phyloP scores from a whole-genome alignment of 2,888 invertebrate species.

The Arctia plantaginis region DNA sequence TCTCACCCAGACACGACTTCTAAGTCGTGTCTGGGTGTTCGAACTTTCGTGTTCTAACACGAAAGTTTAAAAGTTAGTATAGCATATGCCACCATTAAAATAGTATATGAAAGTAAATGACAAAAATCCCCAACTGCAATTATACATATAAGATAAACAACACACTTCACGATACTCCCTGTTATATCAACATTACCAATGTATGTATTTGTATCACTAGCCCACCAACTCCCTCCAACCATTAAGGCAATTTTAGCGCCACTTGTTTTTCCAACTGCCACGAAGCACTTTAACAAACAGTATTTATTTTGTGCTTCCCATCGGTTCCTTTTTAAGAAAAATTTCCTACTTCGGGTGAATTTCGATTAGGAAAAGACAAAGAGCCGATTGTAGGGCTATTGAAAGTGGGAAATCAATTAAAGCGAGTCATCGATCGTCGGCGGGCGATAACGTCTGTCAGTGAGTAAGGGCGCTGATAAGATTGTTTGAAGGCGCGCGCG shows the following conservation, averaged over 20 bases:
- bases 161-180: constrained; percentile 22
- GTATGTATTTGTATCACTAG: constrained; percentile 47
- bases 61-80: background rate
- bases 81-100: too few species aligned
- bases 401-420: constrained; percentile 83
- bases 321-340: constrained; percentile 68
- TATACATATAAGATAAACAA: constrained; percentile 27
- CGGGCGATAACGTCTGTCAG: constrained; percentile 75
- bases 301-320: constrained; percentile 68
- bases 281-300: constrained; percentile 65
- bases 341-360: constrained; percentile 72
- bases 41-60: too few species aligned
- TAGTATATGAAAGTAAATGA: background rate
- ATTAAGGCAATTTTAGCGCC: constrained; percentile 57
- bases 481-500: constrained; percentile 50
- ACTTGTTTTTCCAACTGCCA: constrained; percentile 61
- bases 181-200: constrained; percentile 43
- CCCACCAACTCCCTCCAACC: constrained; percentile 42
- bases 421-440: constrained; percentile 78
- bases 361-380: constrained; percentile 82
- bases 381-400: constrained; percentile 71
- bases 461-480: constrained; percentile 69
- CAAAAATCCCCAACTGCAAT: constrained; percentile 6
- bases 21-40: too few species aligned
- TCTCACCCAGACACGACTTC: too few species aligned